Evolutionary conservation across 2,113 vertebrate genomes (phyloP).

Genomic region (Dinomys branickii): DNA sequence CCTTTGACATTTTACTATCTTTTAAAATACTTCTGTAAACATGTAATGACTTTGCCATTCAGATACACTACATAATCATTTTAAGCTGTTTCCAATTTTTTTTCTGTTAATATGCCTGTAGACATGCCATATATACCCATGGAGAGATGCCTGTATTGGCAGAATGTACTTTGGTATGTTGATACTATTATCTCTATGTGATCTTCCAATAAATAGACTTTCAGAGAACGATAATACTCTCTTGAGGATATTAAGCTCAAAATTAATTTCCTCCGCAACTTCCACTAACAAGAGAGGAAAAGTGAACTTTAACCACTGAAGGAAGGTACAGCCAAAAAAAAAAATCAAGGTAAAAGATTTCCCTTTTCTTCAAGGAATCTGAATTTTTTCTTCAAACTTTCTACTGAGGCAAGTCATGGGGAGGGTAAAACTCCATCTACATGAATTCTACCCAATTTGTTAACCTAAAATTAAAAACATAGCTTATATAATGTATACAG

Average conservation of each 20-base stretch:
- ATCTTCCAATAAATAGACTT: not conserved
- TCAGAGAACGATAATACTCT: not conserved
- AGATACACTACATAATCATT: slow-evolving; percentile 15
- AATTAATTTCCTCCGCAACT: slow-evolving; percentile 46
- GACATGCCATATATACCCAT: not conserved
- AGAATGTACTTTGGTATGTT: not conserved
- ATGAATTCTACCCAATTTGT: slow-evolving; percentile 32
- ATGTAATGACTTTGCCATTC: not conserved
- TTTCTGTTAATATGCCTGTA: not conserved
- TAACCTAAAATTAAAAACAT: slow-evolving; percentile 23
- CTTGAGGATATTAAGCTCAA: not conserved
- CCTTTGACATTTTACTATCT: slow-evolving; percentile 3
- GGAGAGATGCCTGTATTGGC: not conserved
- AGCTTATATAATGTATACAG: not conserved
- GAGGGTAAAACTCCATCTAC: not conserved
- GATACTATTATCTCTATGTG: slow-evolving; percentile 13
- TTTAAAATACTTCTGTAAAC: slow-evolving; percentile 23
- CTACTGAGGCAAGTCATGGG: not conserved
- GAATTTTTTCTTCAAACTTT: slow-evolving; percentile 43
- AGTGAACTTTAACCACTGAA: not conserved
- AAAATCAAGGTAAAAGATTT: not conserved
- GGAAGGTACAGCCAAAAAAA: not conserved
- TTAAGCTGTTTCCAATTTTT: slow-evolving; percentile 3
- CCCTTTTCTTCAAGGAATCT: not conserved
- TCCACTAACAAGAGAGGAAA: not conserved